phyloP scores from a whole-genome alignment of 2,888 invertebrate species.

The Diaphora mendica region DNA sequence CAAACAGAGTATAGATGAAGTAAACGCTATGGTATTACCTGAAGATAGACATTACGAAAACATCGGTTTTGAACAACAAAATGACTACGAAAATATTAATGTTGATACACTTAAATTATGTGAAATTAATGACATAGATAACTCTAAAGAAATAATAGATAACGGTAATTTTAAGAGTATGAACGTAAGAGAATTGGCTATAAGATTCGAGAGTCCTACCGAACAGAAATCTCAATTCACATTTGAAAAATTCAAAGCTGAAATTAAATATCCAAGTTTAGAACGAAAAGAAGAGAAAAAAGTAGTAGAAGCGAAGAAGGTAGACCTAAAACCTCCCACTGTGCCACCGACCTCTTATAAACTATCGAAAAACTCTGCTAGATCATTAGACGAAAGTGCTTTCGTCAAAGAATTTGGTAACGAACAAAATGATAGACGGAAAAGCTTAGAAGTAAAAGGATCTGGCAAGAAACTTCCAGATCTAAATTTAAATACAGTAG shows the following conservation, averaged over 20 bases:
- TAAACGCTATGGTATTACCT: slow-evolving; percentile 86
- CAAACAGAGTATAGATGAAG: slow-evolving; percentile 90
- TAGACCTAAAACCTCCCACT: slow-evolving; percentile 45
- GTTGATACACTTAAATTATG: slow-evolving; percentile 72
- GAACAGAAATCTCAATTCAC: slow-evolving; percentile 86
- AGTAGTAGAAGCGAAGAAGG: slow-evolving; percentile 60
- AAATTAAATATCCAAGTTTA: slow-evolving; percentile 73
- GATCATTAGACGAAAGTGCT: slow-evolving; percentile 91
- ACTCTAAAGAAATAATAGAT: slow-evolving; percentile 54
- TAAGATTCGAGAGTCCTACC: slow-evolving; percentile 88
- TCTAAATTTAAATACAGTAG: slow-evolving; percentile 74
- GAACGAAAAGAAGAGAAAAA: slow-evolving; percentile 68
- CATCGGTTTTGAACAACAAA: slow-evolving; percentile 63
- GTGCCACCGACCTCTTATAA: slow-evolving; percentile 85
- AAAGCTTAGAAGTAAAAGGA: slow-evolving; percentile 88
- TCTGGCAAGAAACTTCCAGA: slow-evolving; percentile 86
- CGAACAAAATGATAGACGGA: slow-evolving; percentile 82
- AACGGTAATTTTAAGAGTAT: slow-evolving; percentile 74
- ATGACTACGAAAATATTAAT: slow-evolving; percentile 76
- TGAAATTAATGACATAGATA: slow-evolving; percentile 61
- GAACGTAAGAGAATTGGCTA: slow-evolving; percentile 88
- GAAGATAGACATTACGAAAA: slow-evolving; percentile 73
- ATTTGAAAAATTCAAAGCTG: slow-evolving; percentile 83
- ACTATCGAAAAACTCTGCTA: slow-evolving; percentile 87
- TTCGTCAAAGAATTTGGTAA: slow-evolving; percentile 89